Percentiles rank a stretch among this genome's conserved stretches.
These are phyloP conservation scores for Pygmarrhopalites habei DNA, from an alignment of 1,140 invertebrate species.

Conservation along the genomic window DNA sequence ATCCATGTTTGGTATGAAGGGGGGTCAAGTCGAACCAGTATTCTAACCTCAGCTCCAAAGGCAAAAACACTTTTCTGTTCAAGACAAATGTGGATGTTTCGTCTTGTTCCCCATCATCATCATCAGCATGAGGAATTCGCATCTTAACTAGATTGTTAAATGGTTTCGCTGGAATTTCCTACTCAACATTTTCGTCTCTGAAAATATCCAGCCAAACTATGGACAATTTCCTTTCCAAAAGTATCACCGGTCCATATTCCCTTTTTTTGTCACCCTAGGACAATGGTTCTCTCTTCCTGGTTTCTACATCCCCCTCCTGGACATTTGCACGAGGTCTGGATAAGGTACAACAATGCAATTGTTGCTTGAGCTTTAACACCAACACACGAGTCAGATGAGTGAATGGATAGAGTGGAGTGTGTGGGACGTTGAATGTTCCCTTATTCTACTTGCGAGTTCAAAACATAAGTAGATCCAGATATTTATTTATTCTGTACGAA, in stretches of 20 bases:
- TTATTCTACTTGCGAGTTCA: not conserved
- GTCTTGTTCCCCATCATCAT: not conserved
- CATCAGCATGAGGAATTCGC: not conserved
- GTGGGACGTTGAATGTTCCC: not conserved
- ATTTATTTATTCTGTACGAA: not conserved
- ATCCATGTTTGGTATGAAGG: constrained; percentile 11
- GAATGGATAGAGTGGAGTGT: too few relatives aligned
- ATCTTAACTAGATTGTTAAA: not conserved
- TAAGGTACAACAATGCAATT: too few relatives aligned
- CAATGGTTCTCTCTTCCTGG: too few relatives aligned
- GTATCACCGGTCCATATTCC: too few relatives aligned
- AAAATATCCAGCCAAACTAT: not conserved
- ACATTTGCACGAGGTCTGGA: too few relatives aligned
- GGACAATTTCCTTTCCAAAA: too few relatives aligned
- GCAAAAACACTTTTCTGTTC: too few relatives aligned
- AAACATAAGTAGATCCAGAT: not conserved
- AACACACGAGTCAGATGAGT: too few relatives aligned
- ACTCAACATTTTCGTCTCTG: not conserved
- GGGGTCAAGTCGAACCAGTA: not conserved
- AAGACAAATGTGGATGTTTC: not conserved
- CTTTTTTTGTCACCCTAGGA: too few relatives aligned
- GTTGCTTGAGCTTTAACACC: too few relatives aligned
- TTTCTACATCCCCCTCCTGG: too few relatives aligned
- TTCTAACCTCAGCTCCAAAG: not conserved
- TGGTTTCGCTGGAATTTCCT: not conserved